These are phyloP conservation scores for Agrypnia vestita DNA, from an alignment of 1,140 invertebrate genomes.

Conservation along the genomic window DNA sequence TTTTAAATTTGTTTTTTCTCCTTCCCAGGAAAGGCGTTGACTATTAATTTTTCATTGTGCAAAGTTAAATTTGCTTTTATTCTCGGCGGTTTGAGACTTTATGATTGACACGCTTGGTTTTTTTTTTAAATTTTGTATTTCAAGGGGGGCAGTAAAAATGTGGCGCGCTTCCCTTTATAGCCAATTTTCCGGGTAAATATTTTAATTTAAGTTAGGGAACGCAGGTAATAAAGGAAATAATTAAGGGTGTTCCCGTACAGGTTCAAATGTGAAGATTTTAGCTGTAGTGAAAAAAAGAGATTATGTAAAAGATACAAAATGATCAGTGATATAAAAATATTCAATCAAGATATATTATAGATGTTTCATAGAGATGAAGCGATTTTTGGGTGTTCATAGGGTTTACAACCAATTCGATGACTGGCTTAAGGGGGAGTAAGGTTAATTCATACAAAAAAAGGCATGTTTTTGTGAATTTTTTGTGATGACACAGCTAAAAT, in stretches of 20 bases:
- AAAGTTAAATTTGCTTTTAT: slow-evolving; percentile 15
- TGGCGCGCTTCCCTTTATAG: not conserved
- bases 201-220: not conserved
- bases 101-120: not conserved
- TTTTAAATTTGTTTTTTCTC: no score
- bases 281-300: no score
- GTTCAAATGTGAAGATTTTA: no score
- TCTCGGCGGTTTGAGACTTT: not conserved
- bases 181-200: not conserved
- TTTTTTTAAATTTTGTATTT: not conserved
- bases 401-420: no score
- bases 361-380: not conserved
- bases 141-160: not conserved
- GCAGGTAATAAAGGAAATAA: not conserved
- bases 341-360: not conserved
- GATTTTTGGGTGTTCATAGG: no score
- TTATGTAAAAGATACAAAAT: no score
- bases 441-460: no score
- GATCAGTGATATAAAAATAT: no score
- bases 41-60: slow-evolving; percentile 23
- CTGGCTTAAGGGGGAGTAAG: no score
- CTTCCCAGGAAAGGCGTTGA: not conserved
- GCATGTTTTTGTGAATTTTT: no score
- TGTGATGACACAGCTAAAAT: no score
- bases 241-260: not conserved